Evolutionary conservation across 2,797 vertebrate species (phyloP), one percentile per base, ranked within the genome.

Genomic region (Microctenopoma steveboyesi): DNA sequence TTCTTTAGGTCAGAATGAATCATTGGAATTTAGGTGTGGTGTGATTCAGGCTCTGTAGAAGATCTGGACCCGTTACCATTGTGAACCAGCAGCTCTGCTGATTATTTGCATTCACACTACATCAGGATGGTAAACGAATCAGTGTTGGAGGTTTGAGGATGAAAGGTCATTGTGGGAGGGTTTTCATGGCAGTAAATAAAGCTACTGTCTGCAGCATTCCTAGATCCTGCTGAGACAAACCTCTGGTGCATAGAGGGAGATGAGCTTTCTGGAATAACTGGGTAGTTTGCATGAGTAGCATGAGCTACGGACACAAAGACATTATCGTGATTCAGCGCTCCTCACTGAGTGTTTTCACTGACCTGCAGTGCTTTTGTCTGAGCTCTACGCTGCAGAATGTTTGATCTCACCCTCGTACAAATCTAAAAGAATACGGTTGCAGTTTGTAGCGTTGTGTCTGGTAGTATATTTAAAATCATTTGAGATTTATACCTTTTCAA

Each of bases 51-150:
- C 7, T 35, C 33, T 35, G 33, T 8, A 8, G 7, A 7, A 35
- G 33, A 35, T 35, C 7, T 35, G 33, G 33, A 35, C 33, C 30
- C 30, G 30, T 33, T 33, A 33, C 22, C 22, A 22, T 22, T 22
- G 22, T 22, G 22, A 22, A 22, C 22, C 22, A 22, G 22, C 22
- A 22, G 22, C 22, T 22, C 22, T 22, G 22, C 22, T 64, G 63
- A 80, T 78, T 43, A 55, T 4, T 14, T 13, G 1, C 39, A n/a
- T 62, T 65, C 12, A 1, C 51, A 57, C 64, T 39, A 22, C 25
- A 30, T 64, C 46, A 7, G 55, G 74, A 79, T 54, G 37, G 37
- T 18, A 64, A 68, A 64, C 66, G 40, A 51, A 80, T 75, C 71
- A 63, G 39, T 45, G 18, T 45, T 53, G 33, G 42, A 60, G 37